A percentile compares a stretch with the other conserved stretches of the same genome.
These are phyloP conservation scores for Corapipo altera DNA, from an alignment of 2,113 vertebrate genomes.

Conservation along the genomic window DNA sequence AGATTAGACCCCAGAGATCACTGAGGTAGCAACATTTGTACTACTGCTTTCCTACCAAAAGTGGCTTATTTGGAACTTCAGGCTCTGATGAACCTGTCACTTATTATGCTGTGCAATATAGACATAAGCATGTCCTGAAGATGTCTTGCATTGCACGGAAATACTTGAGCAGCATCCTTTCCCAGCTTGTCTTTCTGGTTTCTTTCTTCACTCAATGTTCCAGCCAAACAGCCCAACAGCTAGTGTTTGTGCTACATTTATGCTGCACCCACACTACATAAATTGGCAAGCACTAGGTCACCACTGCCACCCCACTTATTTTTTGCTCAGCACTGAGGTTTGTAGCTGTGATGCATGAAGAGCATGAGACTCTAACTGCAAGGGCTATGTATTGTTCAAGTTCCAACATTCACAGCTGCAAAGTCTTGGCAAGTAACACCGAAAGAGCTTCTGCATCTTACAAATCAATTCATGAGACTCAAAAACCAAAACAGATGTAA, in stretches of 20 bases:
- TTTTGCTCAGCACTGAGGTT: neutral
- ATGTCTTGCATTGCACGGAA: neutral
- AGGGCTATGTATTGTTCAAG: neutral
- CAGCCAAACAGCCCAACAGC: neutral
- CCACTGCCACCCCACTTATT: neutral
- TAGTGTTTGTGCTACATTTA: neutral
- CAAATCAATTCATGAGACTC: neutral
- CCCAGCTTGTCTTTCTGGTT: neutral
- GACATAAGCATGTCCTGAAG: neutral
- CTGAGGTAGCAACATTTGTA: neutral
- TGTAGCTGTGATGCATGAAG: neutral
- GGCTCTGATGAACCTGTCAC: neutral
- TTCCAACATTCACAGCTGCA: slow-evolving; percentile 53
- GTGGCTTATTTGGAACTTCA: neutral
- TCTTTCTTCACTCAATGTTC: slow-evolving; percentile 1
- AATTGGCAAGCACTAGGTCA: neutral
- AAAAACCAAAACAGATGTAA: slow-evolving; percentile 8
- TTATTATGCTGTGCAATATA: neutral
- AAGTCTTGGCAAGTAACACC: neutral
- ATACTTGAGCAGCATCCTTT: neutral
- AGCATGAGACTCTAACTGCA: neutral
- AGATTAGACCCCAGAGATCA: neutral
- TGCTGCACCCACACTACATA: neutral
- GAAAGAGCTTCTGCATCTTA: slow-evolving; percentile 32
- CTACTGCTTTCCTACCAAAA: neutral